Evolutionary conservation across 2,888 invertebrate species (phyloP), one percentile per base, ranked within the genome.

Genomic region (Drosophila austrosaltans): DNA sequence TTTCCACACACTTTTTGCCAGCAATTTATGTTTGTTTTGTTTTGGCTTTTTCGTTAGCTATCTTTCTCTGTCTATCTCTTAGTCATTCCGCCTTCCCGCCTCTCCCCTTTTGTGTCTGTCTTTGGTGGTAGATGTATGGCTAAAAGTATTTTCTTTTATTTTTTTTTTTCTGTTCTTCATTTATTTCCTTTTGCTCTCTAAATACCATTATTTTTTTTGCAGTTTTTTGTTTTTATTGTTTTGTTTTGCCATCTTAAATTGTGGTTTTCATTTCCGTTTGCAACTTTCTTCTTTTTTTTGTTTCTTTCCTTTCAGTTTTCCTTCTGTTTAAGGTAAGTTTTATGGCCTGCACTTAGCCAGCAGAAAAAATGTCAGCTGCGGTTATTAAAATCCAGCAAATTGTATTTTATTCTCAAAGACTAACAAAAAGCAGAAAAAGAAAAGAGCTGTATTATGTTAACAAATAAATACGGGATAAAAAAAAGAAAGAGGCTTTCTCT

Each of bases 61-160:
- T 48, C 44, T 36, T 36, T 36, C 36, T 36, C 36, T 36, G 36
- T 36, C 36, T 36, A 36, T 36, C 36, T 36, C 36, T 36, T 36
- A 44, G 36, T 53, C 36, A 22, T 12, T 2, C 48, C 48, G 3
- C 3, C 1, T 44, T 20, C 7, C 20, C 20, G 2, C 44, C 8
- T 7, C 44, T 7, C 8, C 10, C 7, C 22, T 25, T 12, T 48
- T 25, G 1, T 12, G 8, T 25, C 22, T 22, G 22, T 48, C 48
- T 25, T 48, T 48, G 32, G 39, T 68, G 59, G 72, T 42, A 53
- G 66, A 61, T 72, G 72, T 68, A 68, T 79, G 80, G 74, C 76
- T 75, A 80, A 75, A 80, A 81, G 77, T 75, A 69, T 68, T 77
- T 76, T 76, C 80, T 81, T 82, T 77, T 75, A 63, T 72, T 72